Evolutionary conservation across 2,888 invertebrate genomes (phyloP), one percentile per base, ranked within the genome.

Genomic region (Tipula lateralis): DNA sequence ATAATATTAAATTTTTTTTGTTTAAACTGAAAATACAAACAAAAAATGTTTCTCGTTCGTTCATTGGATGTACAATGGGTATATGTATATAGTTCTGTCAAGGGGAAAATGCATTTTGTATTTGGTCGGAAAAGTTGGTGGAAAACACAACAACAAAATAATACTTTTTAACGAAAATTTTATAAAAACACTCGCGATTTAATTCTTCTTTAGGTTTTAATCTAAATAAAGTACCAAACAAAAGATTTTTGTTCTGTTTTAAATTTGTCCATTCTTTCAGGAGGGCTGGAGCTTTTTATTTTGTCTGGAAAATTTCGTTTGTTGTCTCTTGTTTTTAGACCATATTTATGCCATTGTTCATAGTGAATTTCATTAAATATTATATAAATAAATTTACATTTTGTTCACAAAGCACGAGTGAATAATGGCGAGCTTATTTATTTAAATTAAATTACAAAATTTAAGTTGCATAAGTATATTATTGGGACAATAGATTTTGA

Each of bases 191-290:
- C 66, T 9, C 7, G 66, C 24, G 19, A 7, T 66, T 24, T 7
- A 44, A 66, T 66, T 66, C 24, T 66, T 66, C 66, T 44, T 44
- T 66, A 66, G 19, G 24, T 66, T 66, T 66, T 66, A 66, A 24
- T 66, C 66, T 66, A 66, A 66, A 66, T 66, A 66, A 66, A 66
- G 66, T 66, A 66, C 66, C 24, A 66, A 66, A 66, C 66, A 66
- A 66, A 66, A 66, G 66, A 24, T 7, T 24, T 44, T 44, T 6
- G 16, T 44, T 44, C 16, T 16, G 6, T 44, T 44, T 44, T 44
- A 16, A 66, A 66, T 66, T 66, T 66, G 66, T 6, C 66, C 66
- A 66, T 66, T 66, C 24, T 66, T 19, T 66, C 4, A 3, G 44
- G 44, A 36, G 44, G 44, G 39, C 39, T n/a, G 19, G 16, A n/a